A percentile compares a stretch with the other conserved stretches of the same genome.
Evolutionary conservation across 2,113 vertebrate species (phyloP).

Genomic region (Miniopterus natalensis): DNA sequence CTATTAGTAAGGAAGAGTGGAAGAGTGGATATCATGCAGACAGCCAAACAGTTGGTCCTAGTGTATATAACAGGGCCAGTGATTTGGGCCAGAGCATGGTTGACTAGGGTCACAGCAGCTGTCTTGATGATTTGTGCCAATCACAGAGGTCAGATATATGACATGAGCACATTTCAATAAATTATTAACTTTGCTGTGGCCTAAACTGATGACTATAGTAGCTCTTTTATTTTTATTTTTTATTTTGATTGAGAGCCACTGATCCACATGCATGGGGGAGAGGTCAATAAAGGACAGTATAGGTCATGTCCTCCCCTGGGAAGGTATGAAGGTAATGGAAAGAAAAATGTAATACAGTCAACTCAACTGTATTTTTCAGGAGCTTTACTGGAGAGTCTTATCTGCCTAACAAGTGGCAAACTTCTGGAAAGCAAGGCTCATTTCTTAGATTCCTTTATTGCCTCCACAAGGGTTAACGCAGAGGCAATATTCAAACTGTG

Average conservation of each 20-base stretch:
- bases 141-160: not conserved
- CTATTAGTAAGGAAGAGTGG: not conserved
- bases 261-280: not conserved
- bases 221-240: not conserved
- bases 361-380: not conserved
- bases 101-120: not conserved
- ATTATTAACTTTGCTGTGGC: conserved; percentile 16
- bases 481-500: not conserved
- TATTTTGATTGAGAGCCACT: not conserved
- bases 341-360: not conserved
- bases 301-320: not conserved
- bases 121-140: conserved; percentile 46
- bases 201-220: not conserved
- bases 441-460: not conserved
- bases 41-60: not conserved
- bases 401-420: not conserved
- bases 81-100: not conserved
- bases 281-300: not conserved
- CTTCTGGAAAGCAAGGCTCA: not conserved
- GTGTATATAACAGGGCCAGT: not conserved
- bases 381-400: not conserved
- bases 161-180: not conserved
- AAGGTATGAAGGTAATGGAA: not conserved
- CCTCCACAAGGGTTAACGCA: not conserved
- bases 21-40: not conserved